phyloP scores from a whole-genome alignment of 2,888 invertebrate genomes.

The Chrysodeixis includens region DNA sequence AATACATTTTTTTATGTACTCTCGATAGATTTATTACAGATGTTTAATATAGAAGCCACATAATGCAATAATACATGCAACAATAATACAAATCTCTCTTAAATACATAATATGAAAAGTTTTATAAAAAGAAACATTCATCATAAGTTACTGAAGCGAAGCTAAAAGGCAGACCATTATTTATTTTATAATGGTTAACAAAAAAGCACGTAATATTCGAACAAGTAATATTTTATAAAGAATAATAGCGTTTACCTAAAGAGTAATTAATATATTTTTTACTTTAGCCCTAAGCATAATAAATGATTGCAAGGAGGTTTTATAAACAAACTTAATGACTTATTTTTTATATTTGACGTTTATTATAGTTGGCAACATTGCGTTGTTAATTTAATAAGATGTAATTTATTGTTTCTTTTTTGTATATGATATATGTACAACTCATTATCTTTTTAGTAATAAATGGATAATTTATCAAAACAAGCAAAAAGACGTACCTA shows the following conservation, averaged over 20 bases:
- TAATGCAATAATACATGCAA: too few species aligned
- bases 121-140: conserved; percentile 6
- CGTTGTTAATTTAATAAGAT: background rate
- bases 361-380: background rate
- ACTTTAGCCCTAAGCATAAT: conserved; percentile 13
- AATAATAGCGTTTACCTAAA: conserved; percentile 15
- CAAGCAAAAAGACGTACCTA: too few species aligned
- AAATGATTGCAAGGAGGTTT: conserved; percentile 19
- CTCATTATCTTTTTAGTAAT: too few species aligned
- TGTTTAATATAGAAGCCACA: too few species aligned
- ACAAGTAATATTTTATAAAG: conserved; percentile 19
- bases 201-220: conserved; percentile 8
- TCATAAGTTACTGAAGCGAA: conserved; percentile 10
- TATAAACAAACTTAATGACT: conserved; percentile 7
- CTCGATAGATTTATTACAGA: too few species aligned
- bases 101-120: background rate
- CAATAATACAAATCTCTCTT: too few species aligned
- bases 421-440: too few species aligned
- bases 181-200: background rate
- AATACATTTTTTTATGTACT: too few species aligned
- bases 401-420: background rate
- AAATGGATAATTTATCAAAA: too few species aligned
- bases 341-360: background rate
- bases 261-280: conserved; percentile 23
- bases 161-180: background rate